A percentile compares a stretch with the other conserved stretches of the same genome.
Evolutionary conservation across 2,888 invertebrate genomes (phyloP).

Genomic region (Sacculina carcini): DNA sequence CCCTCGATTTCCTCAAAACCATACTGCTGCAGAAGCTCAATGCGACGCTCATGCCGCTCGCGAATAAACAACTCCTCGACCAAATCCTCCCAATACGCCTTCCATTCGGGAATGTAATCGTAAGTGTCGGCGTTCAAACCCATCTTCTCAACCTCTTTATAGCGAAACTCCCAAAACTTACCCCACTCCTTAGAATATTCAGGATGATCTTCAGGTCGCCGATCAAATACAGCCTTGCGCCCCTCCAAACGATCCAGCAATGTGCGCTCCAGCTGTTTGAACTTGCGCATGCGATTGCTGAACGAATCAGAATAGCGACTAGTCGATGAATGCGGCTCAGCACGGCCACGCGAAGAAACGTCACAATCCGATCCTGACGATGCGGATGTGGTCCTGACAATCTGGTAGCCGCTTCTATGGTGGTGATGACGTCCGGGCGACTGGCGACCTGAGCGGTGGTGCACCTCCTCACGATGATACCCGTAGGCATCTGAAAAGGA

Average conservation of each 20-base stretch:
- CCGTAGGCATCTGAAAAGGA: too few relatives aligned
- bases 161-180: constrained; percentile 58
- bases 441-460: too few relatives aligned
- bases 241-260: background rate
- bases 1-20: constrained; percentile 22
- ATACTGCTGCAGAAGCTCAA: constrained; percentile 36
- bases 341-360: too few relatives aligned
- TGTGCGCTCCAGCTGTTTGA: background rate
- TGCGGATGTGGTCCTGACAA: too few relatives aligned
- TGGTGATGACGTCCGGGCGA: too few relatives aligned
- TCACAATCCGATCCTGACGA: too few relatives aligned
- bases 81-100: constrained; percentile 51
- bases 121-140: constrained; percentile 48
- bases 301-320: too few relatives aligned
- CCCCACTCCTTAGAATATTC: constrained; percentile 72
- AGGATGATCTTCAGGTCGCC: constrained; percentile 66
- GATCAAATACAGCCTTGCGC: constrained; percentile 23
- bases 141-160: constrained; percentile 46
- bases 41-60: constrained; percentile 35
- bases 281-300: background rate
- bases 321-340: too few relatives aligned
- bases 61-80: constrained; percentile 49
- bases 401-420: too few relatives aligned
- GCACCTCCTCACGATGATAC: too few relatives aligned
- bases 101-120: constrained; percentile 74